Percentiles rank a stretch among this genome's conserved stretches.
These are phyloP conservation scores for Staurois parvus DNA, from an alignment of 2,797 vertebrate species.

Conservation along the genomic window DNA sequence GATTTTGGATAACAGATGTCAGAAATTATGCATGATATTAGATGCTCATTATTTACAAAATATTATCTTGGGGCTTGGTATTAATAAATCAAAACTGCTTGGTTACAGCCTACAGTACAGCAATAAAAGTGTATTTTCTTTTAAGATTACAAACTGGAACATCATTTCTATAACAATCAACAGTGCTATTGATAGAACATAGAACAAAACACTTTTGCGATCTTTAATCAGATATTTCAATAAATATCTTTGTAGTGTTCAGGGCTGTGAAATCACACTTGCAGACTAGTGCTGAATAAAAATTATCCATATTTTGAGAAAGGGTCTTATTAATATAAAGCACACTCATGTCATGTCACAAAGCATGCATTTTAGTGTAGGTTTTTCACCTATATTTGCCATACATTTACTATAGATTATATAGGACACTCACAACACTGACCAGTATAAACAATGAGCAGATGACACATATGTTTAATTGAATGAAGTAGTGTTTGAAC, in stretches of 20 bases:
- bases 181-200: constrained; percentile 27
- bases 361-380: too few species aligned
- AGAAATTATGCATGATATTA: constrained; percentile 55
- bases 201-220: constrained; percentile 17
- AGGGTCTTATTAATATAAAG: too few species aligned
- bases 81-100: constrained; percentile 58
- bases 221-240: constrained; percentile 39
- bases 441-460: too few species aligned
- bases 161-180: constrained; percentile 47
- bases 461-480: too few species aligned
- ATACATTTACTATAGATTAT: too few species aligned
- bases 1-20: constrained; percentile 57
- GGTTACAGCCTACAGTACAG: constrained; percentile 35
- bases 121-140: constrained; percentile 46
- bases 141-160: constrained; percentile 32
- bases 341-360: too few species aligned
- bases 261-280: constrained; percentile 2
- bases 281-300: too few species aligned
- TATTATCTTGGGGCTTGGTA: constrained; percentile 56
- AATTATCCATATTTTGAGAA: too few species aligned
- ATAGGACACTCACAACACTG: too few species aligned
- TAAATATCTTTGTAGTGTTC: constrained; percentile 37
- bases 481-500: too few species aligned
- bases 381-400: too few species aligned
- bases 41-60: constrained; percentile 58